Evolutionary conservation across 2,797 vertebrate genomes (phyloP).

Genomic region (Poecilia wingei): DNA sequence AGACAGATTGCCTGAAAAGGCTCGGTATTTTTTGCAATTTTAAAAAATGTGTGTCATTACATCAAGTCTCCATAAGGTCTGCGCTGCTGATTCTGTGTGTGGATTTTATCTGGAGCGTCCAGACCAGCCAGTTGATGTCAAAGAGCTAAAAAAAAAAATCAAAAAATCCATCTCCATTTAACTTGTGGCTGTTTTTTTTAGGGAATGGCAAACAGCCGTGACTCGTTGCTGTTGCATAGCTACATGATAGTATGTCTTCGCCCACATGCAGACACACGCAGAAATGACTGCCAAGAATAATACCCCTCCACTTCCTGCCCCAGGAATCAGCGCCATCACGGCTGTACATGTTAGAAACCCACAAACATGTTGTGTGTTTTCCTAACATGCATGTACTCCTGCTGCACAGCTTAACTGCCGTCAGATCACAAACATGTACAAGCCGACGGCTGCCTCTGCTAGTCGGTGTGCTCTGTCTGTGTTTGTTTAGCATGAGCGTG

Average conservation of each 20-base stretch:
- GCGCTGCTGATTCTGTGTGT: constrained; percentile 14
- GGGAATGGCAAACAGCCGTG: constrained; percentile 49
- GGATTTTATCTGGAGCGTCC: constrained; percentile 17
- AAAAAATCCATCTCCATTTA: constrained; percentile 40
- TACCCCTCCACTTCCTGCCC: constrained; percentile 49
- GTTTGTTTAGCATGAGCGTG: constrained; percentile 39
- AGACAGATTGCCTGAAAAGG: neutral
- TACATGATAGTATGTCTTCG: constrained; percentile 47
- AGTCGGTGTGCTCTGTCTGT: constrained; percentile 25
- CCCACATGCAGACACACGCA: constrained; percentile 42
- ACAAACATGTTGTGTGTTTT: constrained; percentile 15
- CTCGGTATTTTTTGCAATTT: neutral
- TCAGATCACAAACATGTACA: constrained; percentile 13
- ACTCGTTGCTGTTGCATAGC: constrained; percentile 56
- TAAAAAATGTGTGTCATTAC: constrained; percentile 1
- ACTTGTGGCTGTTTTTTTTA: constrained; percentile 55
- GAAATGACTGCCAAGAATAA: constrained; percentile 55
- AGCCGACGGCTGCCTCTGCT: constrained; percentile 14
- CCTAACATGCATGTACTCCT: constrained; percentile 17
- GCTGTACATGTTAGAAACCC: constrained; percentile 36
- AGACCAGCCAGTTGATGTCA: neutral
- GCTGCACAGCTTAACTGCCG: constrained; percentile 4
- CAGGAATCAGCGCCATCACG: constrained; percentile 32
- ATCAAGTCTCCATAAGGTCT: constrained; percentile 19
- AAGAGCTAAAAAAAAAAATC: constrained; percentile 38